Base-by-base conservation (phyloP, 1,140 invertebrate genomes). In the Atta texana region DNA sequence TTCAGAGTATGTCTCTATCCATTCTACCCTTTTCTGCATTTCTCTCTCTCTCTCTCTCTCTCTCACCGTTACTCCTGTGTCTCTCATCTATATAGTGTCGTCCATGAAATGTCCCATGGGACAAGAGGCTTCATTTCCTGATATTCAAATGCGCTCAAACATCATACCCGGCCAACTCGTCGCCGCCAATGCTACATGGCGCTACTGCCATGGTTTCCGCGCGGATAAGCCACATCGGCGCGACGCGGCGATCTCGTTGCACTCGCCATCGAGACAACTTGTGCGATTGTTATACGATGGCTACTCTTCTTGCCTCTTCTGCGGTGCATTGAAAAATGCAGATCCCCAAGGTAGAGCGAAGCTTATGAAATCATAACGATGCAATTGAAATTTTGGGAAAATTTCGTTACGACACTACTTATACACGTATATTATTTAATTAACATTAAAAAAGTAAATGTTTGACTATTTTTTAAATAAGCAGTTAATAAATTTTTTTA, bases 81-180 rank as follows among this genome's bases (percentile, higher is more conserved):
- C 53, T 59, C 75, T 53, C 71, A 18, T 72, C 75, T 75, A 24
- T 74, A 28, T 49, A 66, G n/a, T 72, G 81, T 31, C 87, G 66
- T 59, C 53, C 69, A 44, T 78, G 59, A 34, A 44, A 18, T 77
- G 72, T 89, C 87, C 80, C 81, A 8, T 90, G 93, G 88, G 92
- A 93, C 91, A 89, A 90, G 92, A 92, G 92, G 93, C 93, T 94
- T 94, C 93, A 94, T 94, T 94, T 94, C 94, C 93, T 93, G 93
- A 94, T 94, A 94, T 94, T 94, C 93, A 94, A 94, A 94, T 94
- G 93, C 89, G 93, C 68, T 94, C 93, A 94, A 94, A 93, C 93
- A 94, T 94, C 93, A 93, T 94, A 92, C 87, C 89, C 89, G 71
- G 49, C 87, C 87, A 80, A 71, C 64, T 51, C 77, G 77, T 16